phyloP scores from a whole-genome alignment of 2,797 vertebrate species.

The Telmatherina bonti region DNA sequence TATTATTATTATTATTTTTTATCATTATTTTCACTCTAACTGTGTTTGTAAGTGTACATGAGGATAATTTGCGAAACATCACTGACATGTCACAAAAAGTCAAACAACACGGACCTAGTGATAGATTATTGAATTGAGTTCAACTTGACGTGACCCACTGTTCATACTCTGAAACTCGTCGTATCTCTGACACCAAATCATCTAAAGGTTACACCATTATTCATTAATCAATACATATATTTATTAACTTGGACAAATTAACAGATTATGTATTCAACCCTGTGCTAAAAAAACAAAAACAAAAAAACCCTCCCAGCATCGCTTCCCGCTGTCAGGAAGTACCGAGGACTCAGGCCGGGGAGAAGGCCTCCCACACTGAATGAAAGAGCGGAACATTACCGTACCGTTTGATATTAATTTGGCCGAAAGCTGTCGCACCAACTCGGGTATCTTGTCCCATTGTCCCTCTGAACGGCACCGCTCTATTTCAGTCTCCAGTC shows the following conservation, averaged over 20 bases:
- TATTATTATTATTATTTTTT: background rate
- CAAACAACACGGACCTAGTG: background rate
- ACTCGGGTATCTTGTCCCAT: conserved; percentile 94
- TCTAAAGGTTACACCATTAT: background rate
- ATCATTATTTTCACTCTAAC: conserved; percentile 1
- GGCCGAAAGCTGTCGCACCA: conserved; percentile 92
- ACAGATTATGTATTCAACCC: background rate
- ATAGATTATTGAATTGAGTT: conserved; percentile 22
- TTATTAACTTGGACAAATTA: conserved; percentile 8
- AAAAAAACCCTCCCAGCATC: conserved; percentile 10
- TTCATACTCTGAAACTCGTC: background rate
- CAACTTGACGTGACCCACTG: background rate
- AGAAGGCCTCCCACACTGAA: conserved; percentile 57
- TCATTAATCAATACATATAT: background rate
- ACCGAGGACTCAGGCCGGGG: conserved; percentile 50
- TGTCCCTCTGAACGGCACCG: conserved; percentile 93
- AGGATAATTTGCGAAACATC: background rate
- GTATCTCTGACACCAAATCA: background rate
- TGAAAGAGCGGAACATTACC: conserved; percentile 52
- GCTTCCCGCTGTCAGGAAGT: conserved; percentile 65
- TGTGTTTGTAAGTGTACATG: background rate
- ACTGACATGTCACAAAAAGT: background rate
- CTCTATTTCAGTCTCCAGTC: conserved; percentile 95
- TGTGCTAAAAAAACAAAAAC: background rate
- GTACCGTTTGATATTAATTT: conserved; percentile 94